Base-by-base conservation (phyloP, 2,113 vertebrate species). In the Platanista minor region DNA sequence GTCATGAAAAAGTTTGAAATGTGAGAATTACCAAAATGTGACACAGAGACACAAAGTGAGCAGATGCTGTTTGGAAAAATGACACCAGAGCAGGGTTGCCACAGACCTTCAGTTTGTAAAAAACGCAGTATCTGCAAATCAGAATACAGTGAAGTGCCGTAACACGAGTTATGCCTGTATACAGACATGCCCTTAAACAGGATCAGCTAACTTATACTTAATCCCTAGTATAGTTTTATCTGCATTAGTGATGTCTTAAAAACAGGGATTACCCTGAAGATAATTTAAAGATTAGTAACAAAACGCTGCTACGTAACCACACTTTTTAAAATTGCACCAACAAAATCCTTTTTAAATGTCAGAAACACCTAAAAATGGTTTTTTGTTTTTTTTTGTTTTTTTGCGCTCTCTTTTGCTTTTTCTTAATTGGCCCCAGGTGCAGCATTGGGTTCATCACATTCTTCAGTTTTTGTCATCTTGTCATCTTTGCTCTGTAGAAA, bases 261-360 rank as follows among this genome's bases (percentile, higher is more conserved):
- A 91, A 74, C 33, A 61, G 25, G 5, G n/a, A 1, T 33, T 84
- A 90, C 7, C 52, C 72, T 72, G 77, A 59, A 84, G 67, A 90
- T 52, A 78, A 29, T 59, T 94, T 80, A 90, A 95, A 96, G 92
- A 91, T 96, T 96, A 95, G 62, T 71, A 64, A 57, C 8, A 89
- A 66, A 94, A 84, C 54, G 82, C 20, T 75, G 62, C 72, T 64
- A 61, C 10, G 59, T 85, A 95, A 29, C 39, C 27, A 81, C 36
- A 31, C 7, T 41, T 54, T 94, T 96, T 13, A 0, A 96, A 86
- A 92, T 91, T 82, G 69, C 3, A 83, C 67, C 74, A 75, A 96
- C 96, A 97, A 93, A 96, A 96, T 62, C 69, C 57, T 94, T 75
- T 91, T 89, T 94, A 95, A 97, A 80, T 87, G 57, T 91, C 78